These are phyloP conservation scores for Intellagama lesueurii DNA, from an alignment of 2,797 vertebrate species.

Conservation along the genomic window DNA sequence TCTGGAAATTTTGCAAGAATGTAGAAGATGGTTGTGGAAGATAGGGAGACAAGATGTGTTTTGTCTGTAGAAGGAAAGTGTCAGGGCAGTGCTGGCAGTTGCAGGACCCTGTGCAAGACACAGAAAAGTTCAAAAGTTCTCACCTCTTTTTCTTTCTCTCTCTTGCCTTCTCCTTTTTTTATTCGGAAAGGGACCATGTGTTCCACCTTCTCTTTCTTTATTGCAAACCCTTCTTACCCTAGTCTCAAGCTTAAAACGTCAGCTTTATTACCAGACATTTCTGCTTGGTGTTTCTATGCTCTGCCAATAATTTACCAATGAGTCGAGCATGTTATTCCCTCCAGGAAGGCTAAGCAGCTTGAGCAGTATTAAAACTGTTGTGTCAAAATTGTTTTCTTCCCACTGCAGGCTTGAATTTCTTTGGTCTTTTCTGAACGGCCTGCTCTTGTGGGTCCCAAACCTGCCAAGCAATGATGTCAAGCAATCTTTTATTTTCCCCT, in stretches of 20 bases:
- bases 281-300: fast-evolving
- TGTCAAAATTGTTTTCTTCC: not conserved
- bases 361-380: not conserved
- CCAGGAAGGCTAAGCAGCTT: not conserved
- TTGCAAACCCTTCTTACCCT: constrained; percentile 3
- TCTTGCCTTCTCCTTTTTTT: not conserved
- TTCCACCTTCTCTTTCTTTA: constrained; percentile 41
- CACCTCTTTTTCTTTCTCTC: not conserved
- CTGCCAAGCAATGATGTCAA: constrained; percentile 33
- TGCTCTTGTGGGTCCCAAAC: not conserved
- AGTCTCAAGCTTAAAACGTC: fast-evolving
- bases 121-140: not conserved
- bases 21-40: not conserved
- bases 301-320: not conserved
- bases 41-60: not conserved
- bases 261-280: constrained; percentile 12
- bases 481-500: not conserved
- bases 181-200: not conserved
- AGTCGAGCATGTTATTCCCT: not conserved
- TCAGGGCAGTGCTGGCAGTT: not conserved
- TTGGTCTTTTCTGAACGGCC: not conserved
- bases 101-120: not conserved
- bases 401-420: not conserved
- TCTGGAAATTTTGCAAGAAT: not conserved
- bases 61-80: not conserved